phyloP scores from a whole-genome alignment of 2,888 invertebrate genomes.

The Lomographa bimaculata region DNA sequence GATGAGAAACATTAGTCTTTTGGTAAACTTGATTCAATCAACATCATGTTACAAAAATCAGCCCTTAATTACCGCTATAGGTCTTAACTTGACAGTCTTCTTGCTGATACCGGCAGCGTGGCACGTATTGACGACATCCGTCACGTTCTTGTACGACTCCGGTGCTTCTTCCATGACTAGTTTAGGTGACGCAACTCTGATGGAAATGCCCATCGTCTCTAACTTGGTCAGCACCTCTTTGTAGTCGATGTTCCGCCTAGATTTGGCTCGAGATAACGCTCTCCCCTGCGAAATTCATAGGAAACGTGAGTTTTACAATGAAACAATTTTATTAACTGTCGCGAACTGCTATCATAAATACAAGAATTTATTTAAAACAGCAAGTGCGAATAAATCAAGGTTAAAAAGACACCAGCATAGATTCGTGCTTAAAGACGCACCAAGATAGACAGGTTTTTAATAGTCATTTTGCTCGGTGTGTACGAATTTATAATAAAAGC shows the following conservation, averaged over 20 bases:
- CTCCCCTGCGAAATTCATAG: constrained; percentile 93
- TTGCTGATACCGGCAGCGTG: constrained; percentile 98
- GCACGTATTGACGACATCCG: constrained; percentile 99
- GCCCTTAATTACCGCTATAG: constrained; percentile 99
- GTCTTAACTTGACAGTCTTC: constrained; percentile 97
- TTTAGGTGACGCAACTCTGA: constrained; percentile 99
- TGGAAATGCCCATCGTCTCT: constrained; percentile 94
- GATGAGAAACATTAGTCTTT: constrained; percentile 13
- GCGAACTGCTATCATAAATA: no score
- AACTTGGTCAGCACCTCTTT: constrained; percentile 93
- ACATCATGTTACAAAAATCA: no score
- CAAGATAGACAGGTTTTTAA: no score
- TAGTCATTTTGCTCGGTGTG: no score
- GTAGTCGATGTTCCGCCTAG: constrained; percentile 97
- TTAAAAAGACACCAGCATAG: no score
- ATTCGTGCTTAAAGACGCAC: no score
- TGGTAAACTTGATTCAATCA: no score
- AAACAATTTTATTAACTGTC: no score
- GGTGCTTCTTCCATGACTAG: constrained; percentile 99
- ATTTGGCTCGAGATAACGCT: constrained; percentile 98
- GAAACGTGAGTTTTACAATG: no score
- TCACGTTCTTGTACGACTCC: constrained; percentile 99
- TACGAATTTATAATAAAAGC: no score
- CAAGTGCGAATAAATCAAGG: no score
- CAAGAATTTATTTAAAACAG: no score